phyloP scores from a whole-genome alignment of 1,140 invertebrate genomes.

The Arion vulgaris region DNA sequence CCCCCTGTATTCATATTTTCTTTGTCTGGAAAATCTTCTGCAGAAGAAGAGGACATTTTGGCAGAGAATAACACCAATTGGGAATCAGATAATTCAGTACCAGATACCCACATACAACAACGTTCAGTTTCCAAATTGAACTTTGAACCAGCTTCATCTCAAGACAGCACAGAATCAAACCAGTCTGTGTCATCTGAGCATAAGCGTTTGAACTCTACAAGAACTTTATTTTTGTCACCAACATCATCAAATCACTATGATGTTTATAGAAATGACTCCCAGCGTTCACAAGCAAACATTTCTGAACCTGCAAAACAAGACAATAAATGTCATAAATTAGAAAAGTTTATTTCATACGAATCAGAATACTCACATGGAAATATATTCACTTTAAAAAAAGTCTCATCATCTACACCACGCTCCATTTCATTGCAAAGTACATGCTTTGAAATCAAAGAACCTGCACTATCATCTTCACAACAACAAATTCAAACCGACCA shows the following conservation, averaged over 20 bases:
- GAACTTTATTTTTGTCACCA: background rate
- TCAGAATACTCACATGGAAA: background rate
- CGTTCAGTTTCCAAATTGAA: background rate
- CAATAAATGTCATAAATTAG: background rate
- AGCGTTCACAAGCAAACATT: background rate
- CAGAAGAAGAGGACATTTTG: constrained; percentile 25
- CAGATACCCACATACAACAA: background rate
- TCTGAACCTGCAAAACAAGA: background rate
- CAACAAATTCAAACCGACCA: background rate
- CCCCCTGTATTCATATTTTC: no score
- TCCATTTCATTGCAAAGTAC: background rate
- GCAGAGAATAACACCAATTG: constrained; percentile 37
- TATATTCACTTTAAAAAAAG: background rate
- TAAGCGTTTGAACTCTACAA: background rate
- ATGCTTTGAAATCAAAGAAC: background rate
- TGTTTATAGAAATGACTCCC: background rate
- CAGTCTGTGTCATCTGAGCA: background rate
- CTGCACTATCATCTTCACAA: background rate
- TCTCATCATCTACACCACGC: background rate
- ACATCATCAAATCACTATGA: background rate
- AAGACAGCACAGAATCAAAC: background rate
- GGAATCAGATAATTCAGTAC: constrained; percentile 22
- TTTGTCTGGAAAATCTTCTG: background rate
- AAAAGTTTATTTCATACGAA: background rate
- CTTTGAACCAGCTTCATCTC: background rate